phyloP scores from a whole-genome alignment of 2,113 vertebrate genomes.

The Puntigrus tetrazona region DNA sequence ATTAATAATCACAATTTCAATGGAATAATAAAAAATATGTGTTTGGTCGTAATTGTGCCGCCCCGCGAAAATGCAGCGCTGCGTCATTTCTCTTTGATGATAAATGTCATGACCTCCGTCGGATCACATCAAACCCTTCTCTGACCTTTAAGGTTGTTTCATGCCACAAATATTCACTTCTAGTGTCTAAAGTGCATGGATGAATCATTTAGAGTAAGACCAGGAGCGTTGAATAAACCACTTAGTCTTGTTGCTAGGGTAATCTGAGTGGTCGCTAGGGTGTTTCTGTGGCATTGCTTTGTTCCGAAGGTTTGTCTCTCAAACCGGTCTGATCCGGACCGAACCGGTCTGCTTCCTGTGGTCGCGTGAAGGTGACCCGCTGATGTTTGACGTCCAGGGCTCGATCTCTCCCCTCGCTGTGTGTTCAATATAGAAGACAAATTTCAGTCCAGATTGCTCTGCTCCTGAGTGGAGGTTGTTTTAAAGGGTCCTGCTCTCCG shows the following conservation, averaged over 20 bases:
- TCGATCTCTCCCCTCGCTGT: slow-evolving; percentile 57
- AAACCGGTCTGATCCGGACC: background rate
- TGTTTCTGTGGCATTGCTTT: too few relatives aligned
- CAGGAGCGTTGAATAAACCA: background rate
- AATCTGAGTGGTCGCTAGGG: too few relatives aligned
- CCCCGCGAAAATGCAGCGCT: too few relatives aligned
- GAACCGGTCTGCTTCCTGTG: background rate
- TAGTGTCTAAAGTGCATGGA: background rate
- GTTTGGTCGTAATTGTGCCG: too few relatives aligned
- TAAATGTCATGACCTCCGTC: too few relatives aligned
- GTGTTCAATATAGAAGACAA: slow-evolving; percentile 28
- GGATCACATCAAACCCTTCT: too few relatives aligned
- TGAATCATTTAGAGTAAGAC: background rate
- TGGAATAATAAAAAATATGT: too few relatives aligned
- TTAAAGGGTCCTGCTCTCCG: slow-evolving; percentile 11
- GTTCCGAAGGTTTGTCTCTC: background rate
- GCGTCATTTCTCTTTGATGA: too few relatives aligned
- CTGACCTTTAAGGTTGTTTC: too few relatives aligned
- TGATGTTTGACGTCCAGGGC: slow-evolving; percentile 37
- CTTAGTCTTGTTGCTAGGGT: too few relatives aligned
- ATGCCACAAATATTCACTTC: background rate
- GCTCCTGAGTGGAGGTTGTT: slow-evolving; percentile 22
- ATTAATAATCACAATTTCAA: too few relatives aligned
- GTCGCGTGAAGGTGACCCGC: background rate
- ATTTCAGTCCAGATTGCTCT: slow-evolving; percentile 5